phyloP scores from a whole-genome alignment of 2,797 vertebrate species.

The Micropoecilia bifurca region DNA sequence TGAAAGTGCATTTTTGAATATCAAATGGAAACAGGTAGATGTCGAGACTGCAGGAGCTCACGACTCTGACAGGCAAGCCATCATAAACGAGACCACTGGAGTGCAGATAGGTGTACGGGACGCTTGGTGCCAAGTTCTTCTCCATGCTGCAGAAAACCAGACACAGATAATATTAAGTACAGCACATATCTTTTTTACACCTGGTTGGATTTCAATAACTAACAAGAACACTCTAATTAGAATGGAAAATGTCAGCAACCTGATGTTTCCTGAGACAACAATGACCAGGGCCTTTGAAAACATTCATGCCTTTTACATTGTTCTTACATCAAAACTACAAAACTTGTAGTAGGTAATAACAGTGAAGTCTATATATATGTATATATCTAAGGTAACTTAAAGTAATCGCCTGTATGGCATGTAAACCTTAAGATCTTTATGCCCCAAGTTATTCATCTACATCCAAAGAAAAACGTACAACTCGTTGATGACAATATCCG shows the following conservation, averaged over 20 bases:
- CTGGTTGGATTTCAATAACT: neutral
- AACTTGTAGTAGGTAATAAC: neutral
- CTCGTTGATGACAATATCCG: slow-evolving; percentile 70
- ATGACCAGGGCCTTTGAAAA: neutral
- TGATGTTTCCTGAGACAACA: neutral
- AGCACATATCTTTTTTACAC: neutral
- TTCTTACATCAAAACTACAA: neutral
- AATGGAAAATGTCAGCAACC: neutral
- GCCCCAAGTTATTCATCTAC: neutral
- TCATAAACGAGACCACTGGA: slow-evolving; percentile 62
- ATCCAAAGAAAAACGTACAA: slow-evolving; percentile 48
- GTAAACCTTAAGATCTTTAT: neutral
- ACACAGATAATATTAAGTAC: neutral
- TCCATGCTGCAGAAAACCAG: slow-evolving; percentile 68
- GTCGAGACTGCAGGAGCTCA: slow-evolving; percentile 76
- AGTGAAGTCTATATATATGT: too few relatives aligned
- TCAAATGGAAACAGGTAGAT: slow-evolving; percentile 81
- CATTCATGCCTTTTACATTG: neutral
- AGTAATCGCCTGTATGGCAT: neutral
- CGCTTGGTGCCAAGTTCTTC: slow-evolving; percentile 65
- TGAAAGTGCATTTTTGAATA: slow-evolving; percentile 73
- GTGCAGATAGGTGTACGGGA: slow-evolving; percentile 68
- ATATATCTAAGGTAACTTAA: neutral
- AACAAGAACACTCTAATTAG: neutral
- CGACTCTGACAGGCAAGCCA: slow-evolving; percentile 61